Conservation (phyloP, 2,797 vertebrate genomes). For the Scomberomorus guttatus region DNA sequence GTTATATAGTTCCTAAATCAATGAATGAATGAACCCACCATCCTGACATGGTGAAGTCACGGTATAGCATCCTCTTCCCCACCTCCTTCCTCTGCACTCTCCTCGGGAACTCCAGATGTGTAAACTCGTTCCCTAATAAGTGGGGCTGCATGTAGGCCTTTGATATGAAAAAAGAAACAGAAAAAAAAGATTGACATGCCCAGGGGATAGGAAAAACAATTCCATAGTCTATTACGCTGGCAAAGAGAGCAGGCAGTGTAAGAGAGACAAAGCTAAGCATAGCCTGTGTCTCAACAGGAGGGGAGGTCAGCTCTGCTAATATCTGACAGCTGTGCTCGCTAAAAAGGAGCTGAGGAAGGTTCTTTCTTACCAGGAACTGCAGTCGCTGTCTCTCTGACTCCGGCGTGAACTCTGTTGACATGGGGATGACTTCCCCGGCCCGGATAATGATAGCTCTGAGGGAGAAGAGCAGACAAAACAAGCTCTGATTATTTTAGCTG, state of each 20-base stretch:
- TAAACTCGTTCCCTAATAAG: slow-evolving; percentile 98
- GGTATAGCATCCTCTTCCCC: slow-evolving; percentile 97
- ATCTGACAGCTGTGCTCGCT: slow-evolving; percentile 63
- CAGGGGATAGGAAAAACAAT: slow-evolving; percentile 68
- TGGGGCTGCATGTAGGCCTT: slow-evolving; percentile 98
- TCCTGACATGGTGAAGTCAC: slow-evolving; percentile 98
- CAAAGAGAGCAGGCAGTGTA: slow-evolving; percentile 45
- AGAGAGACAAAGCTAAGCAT: slow-evolving; percentile 52
- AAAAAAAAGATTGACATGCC: slow-evolving; percentile 48
- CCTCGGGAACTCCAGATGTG: slow-evolving; percentile 98
- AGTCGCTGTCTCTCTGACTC: slow-evolving; percentile 96
- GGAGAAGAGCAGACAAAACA: slow-evolving; percentile 54
- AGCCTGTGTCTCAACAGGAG: slow-evolving; percentile 54
- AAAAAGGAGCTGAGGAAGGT: slow-evolving; percentile 26
- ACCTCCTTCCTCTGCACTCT: slow-evolving; percentile 97
- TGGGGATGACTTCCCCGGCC: slow-evolving; percentile 92
- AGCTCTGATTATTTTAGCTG: slow-evolving; percentile 26
- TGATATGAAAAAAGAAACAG: slow-evolving; percentile 23
- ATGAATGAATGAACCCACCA: slow-evolving; percentile 86
- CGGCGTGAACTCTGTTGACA: slow-evolving; percentile 98
- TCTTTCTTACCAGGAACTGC: slow-evolving; percentile 93
- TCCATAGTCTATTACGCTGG: slow-evolving; percentile 58
- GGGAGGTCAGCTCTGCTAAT: slow-evolving; percentile 60
- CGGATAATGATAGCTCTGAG: slow-evolving; percentile 95
- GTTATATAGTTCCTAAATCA: neutral